Conservation (phyloP, 2,888 invertebrate species). For the Thysanoteuthis rhombus region DNA sequence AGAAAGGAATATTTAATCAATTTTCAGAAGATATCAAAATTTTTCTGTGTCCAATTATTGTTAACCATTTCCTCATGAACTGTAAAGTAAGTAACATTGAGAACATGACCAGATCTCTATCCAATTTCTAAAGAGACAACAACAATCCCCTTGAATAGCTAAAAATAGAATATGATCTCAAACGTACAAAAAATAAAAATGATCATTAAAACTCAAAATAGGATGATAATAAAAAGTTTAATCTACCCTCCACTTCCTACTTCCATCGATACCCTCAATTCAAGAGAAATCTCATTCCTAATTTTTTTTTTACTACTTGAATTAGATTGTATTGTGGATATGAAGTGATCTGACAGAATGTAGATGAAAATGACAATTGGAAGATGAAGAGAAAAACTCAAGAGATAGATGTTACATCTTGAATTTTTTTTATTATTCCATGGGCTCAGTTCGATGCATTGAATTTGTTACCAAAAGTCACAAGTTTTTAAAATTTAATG, state of each 20-base stretch:
- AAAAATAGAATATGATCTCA: background rate
- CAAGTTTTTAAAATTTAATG: background rate
- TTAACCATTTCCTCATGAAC: background rate
- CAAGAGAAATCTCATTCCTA: background rate
- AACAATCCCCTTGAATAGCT: background rate
- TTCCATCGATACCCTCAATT: background rate
- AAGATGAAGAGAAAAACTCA: too few relatives aligned
- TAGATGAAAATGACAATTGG: too few relatives aligned
- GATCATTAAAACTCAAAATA: background rate
- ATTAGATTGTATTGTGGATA: too few relatives aligned
- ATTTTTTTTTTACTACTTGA: background rate
- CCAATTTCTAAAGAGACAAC: background rate
- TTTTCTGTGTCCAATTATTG: background rate
- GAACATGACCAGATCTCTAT: background rate
- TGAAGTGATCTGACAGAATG: too few relatives aligned
- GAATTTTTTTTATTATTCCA: too few relatives aligned
- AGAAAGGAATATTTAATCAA: background rate
- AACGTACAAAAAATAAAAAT: background rate
- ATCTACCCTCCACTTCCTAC: background rate
- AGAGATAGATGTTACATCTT: too few relatives aligned
- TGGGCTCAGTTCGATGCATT: too few relatives aligned
- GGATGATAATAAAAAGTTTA: background rate
- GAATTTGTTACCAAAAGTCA: background rate
- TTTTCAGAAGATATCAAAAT: background rate
- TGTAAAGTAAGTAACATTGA: background rate